These are phyloP conservation scores for Mythimna loreyi DNA, from an alignment of 2,888 invertebrate species.

Conservation along the genomic window DNA sequence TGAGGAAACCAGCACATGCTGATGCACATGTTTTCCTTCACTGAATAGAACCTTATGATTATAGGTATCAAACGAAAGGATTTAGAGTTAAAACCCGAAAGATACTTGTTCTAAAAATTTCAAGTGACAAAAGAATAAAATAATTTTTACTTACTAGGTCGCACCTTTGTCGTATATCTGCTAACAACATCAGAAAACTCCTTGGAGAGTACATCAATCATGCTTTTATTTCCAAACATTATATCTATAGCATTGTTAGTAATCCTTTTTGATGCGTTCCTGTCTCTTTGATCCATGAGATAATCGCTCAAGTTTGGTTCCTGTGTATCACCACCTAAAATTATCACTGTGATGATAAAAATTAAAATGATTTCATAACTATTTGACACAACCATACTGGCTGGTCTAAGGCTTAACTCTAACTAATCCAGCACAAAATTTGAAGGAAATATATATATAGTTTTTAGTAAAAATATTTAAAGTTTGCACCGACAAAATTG, in stretches of 20 bases:
- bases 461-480: constrained; percentile 26
- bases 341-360: not conserved
- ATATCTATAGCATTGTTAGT: not conserved
- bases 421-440: not conserved
- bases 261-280: not conserved
- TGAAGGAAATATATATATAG: not conserved
- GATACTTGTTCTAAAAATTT: no score
- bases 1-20: no score
- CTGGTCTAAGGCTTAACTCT: not conserved
- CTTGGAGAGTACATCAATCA: not conserved
- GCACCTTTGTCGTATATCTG: not conserved
- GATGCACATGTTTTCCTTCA: no score
- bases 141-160: constrained; percentile 15
- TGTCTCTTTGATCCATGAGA: not conserved
- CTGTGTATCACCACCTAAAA: constrained; percentile 16
- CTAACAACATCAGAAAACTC: constrained; percentile 1
- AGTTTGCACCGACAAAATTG: not conserved
- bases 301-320: not conserved
- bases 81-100: no score
- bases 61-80: no score
- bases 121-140: no score
- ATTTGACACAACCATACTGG: constrained; percentile 10
- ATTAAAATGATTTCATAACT: not conserved
- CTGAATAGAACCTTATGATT: no score
- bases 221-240: constrained; percentile 22